Evolutionary conservation across 1,140 invertebrate species (phyloP), one percentile per base, ranked within the genome.

Genomic region (Sminthurides bifidus): DNA sequence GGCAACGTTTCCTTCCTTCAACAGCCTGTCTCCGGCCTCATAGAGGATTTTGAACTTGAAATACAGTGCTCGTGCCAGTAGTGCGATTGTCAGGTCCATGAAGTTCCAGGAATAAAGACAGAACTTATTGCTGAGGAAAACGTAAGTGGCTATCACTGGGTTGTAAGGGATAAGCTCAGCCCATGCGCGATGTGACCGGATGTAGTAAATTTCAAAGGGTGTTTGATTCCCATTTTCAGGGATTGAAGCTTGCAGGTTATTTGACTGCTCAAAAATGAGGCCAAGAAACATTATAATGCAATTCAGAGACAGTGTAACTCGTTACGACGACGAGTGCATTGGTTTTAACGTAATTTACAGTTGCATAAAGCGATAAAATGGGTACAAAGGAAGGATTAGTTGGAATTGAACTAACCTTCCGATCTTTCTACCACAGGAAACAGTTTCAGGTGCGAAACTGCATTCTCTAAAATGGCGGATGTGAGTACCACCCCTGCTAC

Each of bases 61-160:
- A 48, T 54, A 57, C 6, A 54, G 14, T 3, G 45, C 55, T n/a
- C 59, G 26, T 3, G 55, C 21, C 4, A 61, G 19, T 1, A 61
- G 38, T 3, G 45, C 27, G 3, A 61, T 52, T 0, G 55, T n/a
- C 31, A 61, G 43, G 29, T 61, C 59, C 8, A 56, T 45, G 33
- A 56, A 61, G 38, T 61, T 61, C 59, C 59, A 61, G 3, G 45
- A 37, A 21, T 49, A 43, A n/a, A 55, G 15, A 6, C 17, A 15
- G 10, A 55, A 38, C 29, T 54, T 59, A 21, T 59, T 19, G 1
- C 27, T 19, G 1, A 54, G 3, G 10, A 59, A 54, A 4, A 54
- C 26, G 0, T 52, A 43, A 26, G 33, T 12, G 0, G 45, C 37
- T 5, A 40, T 17, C n/a, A 35, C n/a, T 8, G n/a, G 33, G 19